Conservation (phyloP, 2,113 vertebrate genomes). For the Notothenia coriiceps region DNA sequence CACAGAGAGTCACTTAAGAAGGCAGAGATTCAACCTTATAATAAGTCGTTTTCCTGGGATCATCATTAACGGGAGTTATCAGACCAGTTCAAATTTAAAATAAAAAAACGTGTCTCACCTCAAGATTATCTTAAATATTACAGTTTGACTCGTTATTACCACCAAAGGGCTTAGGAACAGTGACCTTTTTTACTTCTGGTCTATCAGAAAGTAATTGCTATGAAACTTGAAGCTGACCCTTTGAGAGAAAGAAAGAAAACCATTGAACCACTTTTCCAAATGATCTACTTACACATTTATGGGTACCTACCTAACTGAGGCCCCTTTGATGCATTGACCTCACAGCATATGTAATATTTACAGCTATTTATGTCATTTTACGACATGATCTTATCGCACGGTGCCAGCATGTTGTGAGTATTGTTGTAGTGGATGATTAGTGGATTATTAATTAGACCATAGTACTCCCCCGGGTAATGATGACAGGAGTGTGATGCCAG, state of each 20-base stretch:
- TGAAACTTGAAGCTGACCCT: conserved; percentile 37
- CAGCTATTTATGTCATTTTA: conserved; percentile 21
- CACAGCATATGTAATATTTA: not conserved
- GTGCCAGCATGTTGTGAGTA: conserved; percentile 30
- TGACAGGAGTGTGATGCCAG: conserved; percentile 29
- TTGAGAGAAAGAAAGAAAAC: conserved; percentile 44
- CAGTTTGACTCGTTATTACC: conserved; percentile 18
- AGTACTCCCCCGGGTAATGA: conserved; percentile 58
- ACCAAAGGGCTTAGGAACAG: not conserved
- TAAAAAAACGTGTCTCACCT: not conserved
- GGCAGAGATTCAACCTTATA: conserved; percentile 17
- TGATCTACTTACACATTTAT: not conserved
- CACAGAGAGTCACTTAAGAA: conserved; percentile 27
- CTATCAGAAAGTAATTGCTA: conserved; percentile 5
- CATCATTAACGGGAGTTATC: not conserved
- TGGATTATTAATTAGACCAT: conserved; percentile 66
- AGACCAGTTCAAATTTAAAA: conserved; percentile 15
- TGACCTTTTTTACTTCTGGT: not conserved
- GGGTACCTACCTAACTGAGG: not conserved
- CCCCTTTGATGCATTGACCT: conserved; percentile 25
- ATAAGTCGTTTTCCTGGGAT: conserved; percentile 20
- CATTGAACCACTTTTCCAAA: conserved; percentile 19
- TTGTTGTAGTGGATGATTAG: conserved; percentile 56
- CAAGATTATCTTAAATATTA: not conserved
- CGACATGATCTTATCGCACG: conserved; percentile 35